Evolutionary conservation across 2,888 invertebrate genomes (phyloP).

Genomic region (Pilophorus perplexus): DNA sequence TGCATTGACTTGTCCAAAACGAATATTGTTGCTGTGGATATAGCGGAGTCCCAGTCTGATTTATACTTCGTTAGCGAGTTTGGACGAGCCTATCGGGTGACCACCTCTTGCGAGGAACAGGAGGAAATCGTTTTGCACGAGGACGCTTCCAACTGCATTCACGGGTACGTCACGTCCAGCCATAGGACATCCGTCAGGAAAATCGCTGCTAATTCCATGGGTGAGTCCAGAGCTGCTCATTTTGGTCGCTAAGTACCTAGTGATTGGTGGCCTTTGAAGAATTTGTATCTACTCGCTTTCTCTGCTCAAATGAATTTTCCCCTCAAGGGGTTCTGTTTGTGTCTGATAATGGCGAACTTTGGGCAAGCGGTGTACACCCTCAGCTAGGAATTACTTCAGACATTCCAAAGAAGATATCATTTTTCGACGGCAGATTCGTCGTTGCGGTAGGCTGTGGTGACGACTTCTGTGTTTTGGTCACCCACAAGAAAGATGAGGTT

Average conservation of each 20-base stretch:
- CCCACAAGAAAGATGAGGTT: constrained; percentile 58
- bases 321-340: constrained; percentile 61
- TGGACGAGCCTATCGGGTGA: constrained; percentile 61
- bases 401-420: constrained; percentile 62
- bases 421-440: constrained; percentile 67
- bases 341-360: constrained; percentile 65
- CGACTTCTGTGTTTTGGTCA: constrained; percentile 72
- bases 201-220: constrained; percentile 62
- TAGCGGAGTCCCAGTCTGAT: constrained; percentile 61
- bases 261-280: no score
- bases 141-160: constrained; percentile 64
- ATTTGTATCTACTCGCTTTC: no score
- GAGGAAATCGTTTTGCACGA: constrained; percentile 64
- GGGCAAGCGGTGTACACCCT: constrained; percentile 68
- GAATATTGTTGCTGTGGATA: constrained; percentile 61
- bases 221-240: no score
- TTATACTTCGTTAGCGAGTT: constrained; percentile 63
- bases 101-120: constrained; percentile 57
- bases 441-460: constrained; percentile 67
- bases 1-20: constrained; percentile 53
- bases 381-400: constrained; percentile 63
- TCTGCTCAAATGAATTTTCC: no score
- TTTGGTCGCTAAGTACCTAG: no score
- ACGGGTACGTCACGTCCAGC: constrained; percentile 64
- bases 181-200: constrained; percentile 62